phyloP scores from a whole-genome alignment of 2,113 vertebrate species.

The Sphaerodactylus townsendi region DNA sequence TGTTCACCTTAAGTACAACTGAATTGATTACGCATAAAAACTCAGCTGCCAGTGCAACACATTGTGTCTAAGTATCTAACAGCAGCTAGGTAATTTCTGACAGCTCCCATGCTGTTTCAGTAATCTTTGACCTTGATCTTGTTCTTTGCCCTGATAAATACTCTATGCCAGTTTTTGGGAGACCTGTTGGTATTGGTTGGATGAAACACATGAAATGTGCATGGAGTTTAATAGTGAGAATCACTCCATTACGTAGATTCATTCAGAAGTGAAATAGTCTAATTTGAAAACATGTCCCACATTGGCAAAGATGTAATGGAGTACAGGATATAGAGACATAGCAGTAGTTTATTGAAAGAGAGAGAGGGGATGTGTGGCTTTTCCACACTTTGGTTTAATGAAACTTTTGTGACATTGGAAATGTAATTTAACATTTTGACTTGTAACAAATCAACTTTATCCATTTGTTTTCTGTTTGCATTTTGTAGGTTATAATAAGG shows the following conservation, averaged over 20 bases:
- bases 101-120: too few species aligned
- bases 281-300: slow-evolving; percentile 68
- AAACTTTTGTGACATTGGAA: slow-evolving; percentile 47
- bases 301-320: slow-evolving; percentile 73
- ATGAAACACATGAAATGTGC: slow-evolving; percentile 33
- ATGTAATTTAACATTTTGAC: slow-evolving; percentile 56
- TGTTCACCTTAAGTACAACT: too few species aligned
- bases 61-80: too few species aligned
- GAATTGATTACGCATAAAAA: too few species aligned
- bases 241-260: slow-evolving; percentile 61
- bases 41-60: too few species aligned
- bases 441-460: slow-evolving; percentile 54
- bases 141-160: too few species aligned
- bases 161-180: too few species aligned
- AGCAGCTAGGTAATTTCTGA: too few species aligned
- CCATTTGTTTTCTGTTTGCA: slow-evolving; percentile 53
- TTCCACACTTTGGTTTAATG: slow-evolving; percentile 65
- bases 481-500: slow-evolving; percentile 64
- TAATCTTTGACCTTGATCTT: too few species aligned
- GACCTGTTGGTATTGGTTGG: too few species aligned
- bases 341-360: slow-evolving; percentile 57
- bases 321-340: slow-evolving; percentile 69
- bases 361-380: slow-evolving; percentile 65
- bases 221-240: slow-evolving; percentile 48
- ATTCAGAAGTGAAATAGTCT: slow-evolving; percentile 73